phyloP scores from a whole-genome alignment of 2,113 vertebrate genomes.

The Charina bottae region DNA sequence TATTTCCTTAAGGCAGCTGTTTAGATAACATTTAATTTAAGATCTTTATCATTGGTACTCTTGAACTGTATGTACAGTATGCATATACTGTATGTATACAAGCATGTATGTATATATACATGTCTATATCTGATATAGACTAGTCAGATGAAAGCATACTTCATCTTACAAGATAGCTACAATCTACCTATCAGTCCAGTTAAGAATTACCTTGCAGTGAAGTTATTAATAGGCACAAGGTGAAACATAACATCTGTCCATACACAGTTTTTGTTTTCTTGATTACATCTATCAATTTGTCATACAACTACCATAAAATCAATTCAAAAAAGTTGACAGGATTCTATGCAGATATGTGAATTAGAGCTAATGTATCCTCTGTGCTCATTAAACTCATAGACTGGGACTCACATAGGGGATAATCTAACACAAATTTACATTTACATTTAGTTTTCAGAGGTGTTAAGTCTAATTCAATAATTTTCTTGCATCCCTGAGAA shows the following conservation, averaged over 20 bases:
- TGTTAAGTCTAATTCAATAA: background rate
- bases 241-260: background rate
- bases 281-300: background rate
- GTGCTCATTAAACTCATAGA: background rate
- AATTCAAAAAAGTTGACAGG: background rate
- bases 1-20: background rate
- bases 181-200: slow-evolving; percentile 4
- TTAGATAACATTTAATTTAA: background rate
- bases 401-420: background rate
- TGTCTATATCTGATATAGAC: background rate
- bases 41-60: accelerated
- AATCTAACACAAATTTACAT: background rate
- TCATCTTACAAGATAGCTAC: slow-evolving; percentile 6
- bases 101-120: background rate
- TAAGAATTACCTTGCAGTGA: slow-evolving; percentile 53
- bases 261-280: background rate
- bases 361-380: background rate
- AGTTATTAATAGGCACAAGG: slow-evolving; percentile 31
- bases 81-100: background rate
- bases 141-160: background rate
- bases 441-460: slow-evolving; percentile 19
- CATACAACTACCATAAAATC: background rate
- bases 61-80: background rate
- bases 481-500: slow-evolving; percentile 67
- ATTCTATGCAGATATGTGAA: background rate